Percentiles rank a stretch among this genome's conserved stretches.
These are phyloP conservation scores for Gymnoscopelus microlampas DNA, from an alignment of 2,797 vertebrate species.

Conservation along the genomic window DNA sequence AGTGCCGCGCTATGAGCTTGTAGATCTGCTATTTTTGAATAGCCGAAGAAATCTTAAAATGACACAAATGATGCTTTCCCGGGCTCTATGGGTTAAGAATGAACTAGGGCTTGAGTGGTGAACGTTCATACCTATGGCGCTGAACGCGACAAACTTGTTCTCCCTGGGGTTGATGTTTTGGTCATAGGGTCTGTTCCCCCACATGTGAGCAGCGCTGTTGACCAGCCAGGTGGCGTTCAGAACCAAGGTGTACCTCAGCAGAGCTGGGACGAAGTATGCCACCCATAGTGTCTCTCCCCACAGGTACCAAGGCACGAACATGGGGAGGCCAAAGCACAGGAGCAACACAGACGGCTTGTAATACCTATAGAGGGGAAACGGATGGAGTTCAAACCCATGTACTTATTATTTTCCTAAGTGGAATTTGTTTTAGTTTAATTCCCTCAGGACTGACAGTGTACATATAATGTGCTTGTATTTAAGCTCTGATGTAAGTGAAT, in stretches of 20 bases:
- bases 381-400: neutral
- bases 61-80: too few relatives aligned
- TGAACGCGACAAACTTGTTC: conserved; percentile 91
- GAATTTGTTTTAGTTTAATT: neutral
- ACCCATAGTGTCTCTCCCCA: conserved; percentile 90
- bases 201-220: conserved; percentile 97
- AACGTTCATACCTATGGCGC: conserved; percentile 86
- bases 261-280: conserved; percentile 85
- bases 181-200: conserved; percentile 93
- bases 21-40: too few relatives aligned
- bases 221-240: conserved; percentile 96
- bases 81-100: too few relatives aligned
- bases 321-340: conserved; percentile 91
- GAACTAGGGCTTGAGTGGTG: too few relatives aligned
- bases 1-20: too few relatives aligned
- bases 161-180: conserved; percentile 90
- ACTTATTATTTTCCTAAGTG: neutral
- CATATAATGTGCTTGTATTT: neutral
- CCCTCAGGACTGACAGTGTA: neutral
- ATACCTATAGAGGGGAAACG: conserved; percentile 71
- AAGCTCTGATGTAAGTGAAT: neutral
- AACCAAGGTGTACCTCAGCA: conserved; percentile 88
- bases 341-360: conserved; percentile 89
- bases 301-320: conserved; percentile 88
- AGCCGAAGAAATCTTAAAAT: too few relatives aligned